Percentiles rank a stretch among this genome's conserved stretches.
These are phyloP conservation scores for Candoia aspera DNA, from an alignment of 2,113 vertebrate species.

Conservation along the genomic window DNA sequence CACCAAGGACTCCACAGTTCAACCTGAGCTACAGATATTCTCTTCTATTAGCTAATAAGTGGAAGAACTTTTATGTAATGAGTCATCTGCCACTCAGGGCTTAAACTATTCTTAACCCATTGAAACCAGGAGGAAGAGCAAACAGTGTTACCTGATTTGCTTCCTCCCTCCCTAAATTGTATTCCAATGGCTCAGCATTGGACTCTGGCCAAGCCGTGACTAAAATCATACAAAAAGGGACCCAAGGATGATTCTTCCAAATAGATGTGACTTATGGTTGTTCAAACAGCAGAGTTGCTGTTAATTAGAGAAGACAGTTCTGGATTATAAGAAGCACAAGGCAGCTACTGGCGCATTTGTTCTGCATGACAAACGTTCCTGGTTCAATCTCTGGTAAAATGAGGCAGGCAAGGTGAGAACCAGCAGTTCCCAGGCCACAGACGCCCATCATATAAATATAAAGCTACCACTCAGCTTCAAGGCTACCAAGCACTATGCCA, in stretches of 20 bases:
- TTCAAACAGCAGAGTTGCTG: background rate
- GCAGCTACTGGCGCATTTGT: background rate
- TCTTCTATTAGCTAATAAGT: background rate
- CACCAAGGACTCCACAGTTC: no score
- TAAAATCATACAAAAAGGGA: background rate
- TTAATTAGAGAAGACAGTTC: background rate
- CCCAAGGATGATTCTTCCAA: background rate
- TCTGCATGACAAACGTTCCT: background rate
- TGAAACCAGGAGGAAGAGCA: background rate
- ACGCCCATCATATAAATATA: background rate
- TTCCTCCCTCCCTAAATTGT: background rate
- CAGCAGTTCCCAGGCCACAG: background rate
- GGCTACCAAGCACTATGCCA: background rate
- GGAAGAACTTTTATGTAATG: background rate
- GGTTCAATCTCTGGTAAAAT: background rate
- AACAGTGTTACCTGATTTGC: background rate
- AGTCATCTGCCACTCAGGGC: background rate
- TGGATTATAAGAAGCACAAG: background rate
- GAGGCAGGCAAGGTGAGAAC: background rate
- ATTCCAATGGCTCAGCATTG: background rate
- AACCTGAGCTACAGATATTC: no score
- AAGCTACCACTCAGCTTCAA: background rate
- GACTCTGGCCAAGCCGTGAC: background rate
- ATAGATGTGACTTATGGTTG: background rate
- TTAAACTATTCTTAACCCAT: background rate